Evolutionary conservation across 2,888 invertebrate genomes (phyloP).

Genomic region (Allygus modestus): DNA sequence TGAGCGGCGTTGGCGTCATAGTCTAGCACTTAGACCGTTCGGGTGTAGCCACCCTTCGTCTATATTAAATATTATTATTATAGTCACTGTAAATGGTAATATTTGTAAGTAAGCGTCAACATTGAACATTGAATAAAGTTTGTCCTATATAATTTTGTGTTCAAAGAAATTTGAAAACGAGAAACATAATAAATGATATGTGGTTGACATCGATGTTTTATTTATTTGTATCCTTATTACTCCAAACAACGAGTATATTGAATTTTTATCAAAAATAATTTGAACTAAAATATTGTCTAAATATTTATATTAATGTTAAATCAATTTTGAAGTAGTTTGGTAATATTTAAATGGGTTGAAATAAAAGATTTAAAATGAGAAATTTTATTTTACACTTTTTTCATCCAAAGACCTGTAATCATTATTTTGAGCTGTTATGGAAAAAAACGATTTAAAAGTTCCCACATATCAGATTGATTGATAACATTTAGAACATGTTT

Average conservation of each 20-base stretch:
- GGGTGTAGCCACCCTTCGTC: conserved; percentile 55
- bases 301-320: too few species aligned
- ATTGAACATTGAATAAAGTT: conserved; percentile 63
- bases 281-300: not conserved
- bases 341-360: too few species aligned
- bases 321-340: too few species aligned
- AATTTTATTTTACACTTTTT: too few species aligned
- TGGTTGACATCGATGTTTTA: conserved; percentile 59
- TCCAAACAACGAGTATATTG: too few species aligned
- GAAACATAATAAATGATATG: conserved; percentile 67
- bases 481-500: too few species aligned
- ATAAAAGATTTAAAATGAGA: too few species aligned
- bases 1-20: conserved; percentile 4
- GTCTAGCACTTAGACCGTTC: conserved; percentile 45
- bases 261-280: too few species aligned
- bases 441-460: too few species aligned
- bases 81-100: conserved; percentile 69
- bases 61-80: conserved; percentile 62
- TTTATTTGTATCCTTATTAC: conserved; percentile 20
- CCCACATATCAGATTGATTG: too few species aligned
- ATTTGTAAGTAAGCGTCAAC: conserved; percentile 68
- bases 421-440: too few species aligned
- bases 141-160: conserved; percentile 70
- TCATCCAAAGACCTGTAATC: too few species aligned
- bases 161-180: conserved; percentile 68